phyloP scores from a whole-genome alignment of 1,140 invertebrate species.

The Leptinotarsa lineolata region DNA sequence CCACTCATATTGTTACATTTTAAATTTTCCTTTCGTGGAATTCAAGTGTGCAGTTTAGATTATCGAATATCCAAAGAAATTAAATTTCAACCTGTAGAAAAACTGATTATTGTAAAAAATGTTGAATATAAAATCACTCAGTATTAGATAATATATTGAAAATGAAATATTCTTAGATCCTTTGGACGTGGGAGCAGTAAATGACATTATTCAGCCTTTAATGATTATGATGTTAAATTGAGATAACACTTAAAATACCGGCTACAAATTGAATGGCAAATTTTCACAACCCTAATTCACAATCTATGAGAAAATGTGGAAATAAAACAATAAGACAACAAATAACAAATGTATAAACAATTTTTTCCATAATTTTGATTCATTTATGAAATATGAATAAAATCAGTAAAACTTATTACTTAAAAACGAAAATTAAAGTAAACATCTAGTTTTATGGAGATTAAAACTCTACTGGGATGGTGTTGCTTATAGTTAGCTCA shows the following conservation, averaged over 20 bases:
- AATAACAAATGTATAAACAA: not conserved
- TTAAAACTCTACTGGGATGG: not conserved
- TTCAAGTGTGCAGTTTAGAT: not conserved
- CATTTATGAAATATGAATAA: not conserved
- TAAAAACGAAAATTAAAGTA: not conserved
- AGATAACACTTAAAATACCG: not conserved
- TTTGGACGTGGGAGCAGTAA: constrained; percentile 28
- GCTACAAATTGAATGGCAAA: not conserved
- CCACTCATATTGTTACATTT: not conserved
- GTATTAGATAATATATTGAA: too few relatives aligned
- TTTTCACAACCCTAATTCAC: constrained; percentile 4
- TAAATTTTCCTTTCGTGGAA: not conserved
- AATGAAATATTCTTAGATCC: not conserved
- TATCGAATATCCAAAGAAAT: not conserved
- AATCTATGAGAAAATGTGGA: not conserved
- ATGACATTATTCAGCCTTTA: constrained; percentile 36
- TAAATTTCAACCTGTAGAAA: not conserved
- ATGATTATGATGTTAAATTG: constrained; percentile 28
- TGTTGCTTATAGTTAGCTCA: not conserved
- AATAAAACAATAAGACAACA: not conserved
- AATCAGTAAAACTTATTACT: not conserved
- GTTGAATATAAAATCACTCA: not conserved
- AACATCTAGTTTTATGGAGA: not conserved
- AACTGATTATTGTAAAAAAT: not conserved
- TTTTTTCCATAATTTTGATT: not conserved